Conservation (phyloP, 2,888 invertebrate genomes). For the Athetis lepigone region DNA sequence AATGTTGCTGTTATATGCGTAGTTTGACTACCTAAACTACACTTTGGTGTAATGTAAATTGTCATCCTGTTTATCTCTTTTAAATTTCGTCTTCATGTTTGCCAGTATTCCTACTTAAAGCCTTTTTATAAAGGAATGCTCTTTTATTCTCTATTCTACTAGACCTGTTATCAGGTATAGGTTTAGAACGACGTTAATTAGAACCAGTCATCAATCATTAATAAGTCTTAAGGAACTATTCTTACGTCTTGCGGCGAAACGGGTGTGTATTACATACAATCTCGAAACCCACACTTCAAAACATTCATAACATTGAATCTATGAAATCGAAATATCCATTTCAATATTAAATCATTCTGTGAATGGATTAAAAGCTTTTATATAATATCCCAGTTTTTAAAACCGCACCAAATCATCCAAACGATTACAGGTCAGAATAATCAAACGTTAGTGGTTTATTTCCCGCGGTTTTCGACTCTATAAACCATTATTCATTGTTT, state of each 20-base stretch:
- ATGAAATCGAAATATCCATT: background rate
- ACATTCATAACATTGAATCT: background rate
- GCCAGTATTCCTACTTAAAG: too few relatives aligned
- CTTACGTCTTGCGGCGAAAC: background rate
- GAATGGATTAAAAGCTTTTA: conserved; percentile 25
- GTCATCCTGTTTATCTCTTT: too few relatives aligned
- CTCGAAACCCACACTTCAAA: background rate
- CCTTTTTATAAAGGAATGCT: too few relatives aligned
- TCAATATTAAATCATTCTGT: background rate
- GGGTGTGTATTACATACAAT: background rate
- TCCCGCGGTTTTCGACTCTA: background rate
- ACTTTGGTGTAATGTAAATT: too few relatives aligned
- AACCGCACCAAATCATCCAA: too few relatives aligned
- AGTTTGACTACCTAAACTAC: too few relatives aligned
- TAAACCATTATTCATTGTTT: background rate
- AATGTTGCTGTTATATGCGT: too few relatives aligned
- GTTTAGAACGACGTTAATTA: background rate
- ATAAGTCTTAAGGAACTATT: background rate
- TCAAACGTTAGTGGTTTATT: conserved; percentile 2
- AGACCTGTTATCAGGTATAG: too few relatives aligned
- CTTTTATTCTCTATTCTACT: too few relatives aligned
- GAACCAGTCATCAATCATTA: too few relatives aligned
- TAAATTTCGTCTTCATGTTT: too few relatives aligned
- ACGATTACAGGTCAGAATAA: too few relatives aligned
- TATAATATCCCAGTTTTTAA: background rate